These are phyloP conservation scores for Scolopax rusticola DNA, from an alignment of 2,797 vertebrate genomes.

Conservation along the genomic window DNA sequence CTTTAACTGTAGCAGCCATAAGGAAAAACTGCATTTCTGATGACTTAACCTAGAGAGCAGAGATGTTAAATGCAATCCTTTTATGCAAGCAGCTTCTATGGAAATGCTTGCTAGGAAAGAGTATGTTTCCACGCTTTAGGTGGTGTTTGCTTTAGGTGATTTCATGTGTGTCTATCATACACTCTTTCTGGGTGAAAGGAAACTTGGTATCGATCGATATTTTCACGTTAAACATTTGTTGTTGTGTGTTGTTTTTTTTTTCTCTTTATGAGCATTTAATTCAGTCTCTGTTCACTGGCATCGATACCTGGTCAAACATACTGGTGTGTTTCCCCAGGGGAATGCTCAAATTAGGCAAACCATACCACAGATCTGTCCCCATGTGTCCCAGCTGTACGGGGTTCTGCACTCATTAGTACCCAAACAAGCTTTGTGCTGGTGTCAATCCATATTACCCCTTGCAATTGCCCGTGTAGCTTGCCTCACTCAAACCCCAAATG, in stretches of 20 bases:
- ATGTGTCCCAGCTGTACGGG: accelerated
- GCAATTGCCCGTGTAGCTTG: neutral
- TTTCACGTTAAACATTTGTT: slow-evolving; percentile 17
- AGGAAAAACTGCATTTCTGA: neutral
- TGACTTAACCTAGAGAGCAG: neutral
- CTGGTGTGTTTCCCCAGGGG: neutral
- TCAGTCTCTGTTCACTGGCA: neutral
- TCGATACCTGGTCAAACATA: neutral
- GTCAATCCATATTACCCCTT: neutral
- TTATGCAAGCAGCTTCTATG: neutral
- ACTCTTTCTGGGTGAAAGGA: neutral
- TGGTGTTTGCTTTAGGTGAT: neutral
- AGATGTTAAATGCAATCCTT: neutral
- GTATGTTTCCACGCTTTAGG: neutral
- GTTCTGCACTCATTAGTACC: neutral
- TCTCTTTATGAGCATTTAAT: neutral
- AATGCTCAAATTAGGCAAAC: neutral
- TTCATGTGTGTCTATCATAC: neutral
- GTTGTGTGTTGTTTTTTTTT: neutral
- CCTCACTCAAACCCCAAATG: neutral
- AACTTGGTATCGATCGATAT: neutral
- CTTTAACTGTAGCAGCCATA: neutral
- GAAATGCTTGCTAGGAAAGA: neutral
- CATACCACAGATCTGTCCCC: neutral
- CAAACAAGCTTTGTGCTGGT: neutral